Conservation (phyloP, 2,113 vertebrate genomes). For the Trichechus manatus region DNA sequence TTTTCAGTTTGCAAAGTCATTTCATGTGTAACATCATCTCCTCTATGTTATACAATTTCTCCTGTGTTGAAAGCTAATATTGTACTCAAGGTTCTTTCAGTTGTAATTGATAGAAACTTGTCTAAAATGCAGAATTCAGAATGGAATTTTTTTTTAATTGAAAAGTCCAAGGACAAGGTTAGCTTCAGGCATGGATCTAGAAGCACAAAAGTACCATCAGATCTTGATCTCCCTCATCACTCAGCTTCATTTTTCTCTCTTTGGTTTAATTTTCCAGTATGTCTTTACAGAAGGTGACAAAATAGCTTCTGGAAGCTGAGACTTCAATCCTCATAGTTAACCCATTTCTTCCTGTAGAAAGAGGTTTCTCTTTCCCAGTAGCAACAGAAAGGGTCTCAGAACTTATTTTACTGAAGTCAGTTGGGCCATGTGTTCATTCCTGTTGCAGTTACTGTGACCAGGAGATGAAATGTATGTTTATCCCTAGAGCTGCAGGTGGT, state of each 20-base stretch:
- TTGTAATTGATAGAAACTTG: not conserved
- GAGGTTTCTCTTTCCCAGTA: not conserved
- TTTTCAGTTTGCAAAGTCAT: not conserved
- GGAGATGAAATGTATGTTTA: not conserved
- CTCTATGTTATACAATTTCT: not conserved
- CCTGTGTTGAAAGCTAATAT: not conserved
- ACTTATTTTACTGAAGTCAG: not conserved
- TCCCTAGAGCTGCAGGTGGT: not conserved
- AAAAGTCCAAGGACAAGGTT: not conserved
- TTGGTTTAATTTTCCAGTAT: not conserved
- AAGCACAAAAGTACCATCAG: not conserved
- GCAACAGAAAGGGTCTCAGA: not conserved
- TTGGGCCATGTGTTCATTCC: not conserved
- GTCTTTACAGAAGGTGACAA: not conserved
- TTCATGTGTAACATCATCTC: not conserved
- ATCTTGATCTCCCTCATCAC: not conserved
- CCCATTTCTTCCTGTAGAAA: not conserved
- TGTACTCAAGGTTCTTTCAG: not conserved
- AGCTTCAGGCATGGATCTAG: not conserved
- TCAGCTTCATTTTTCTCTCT: not conserved
- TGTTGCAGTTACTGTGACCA: not conserved
- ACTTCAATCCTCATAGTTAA: not conserved
- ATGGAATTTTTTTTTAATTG: conserved; percentile 18
- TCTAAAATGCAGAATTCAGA: not conserved
- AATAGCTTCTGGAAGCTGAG: not conserved